Evolutionary conservation across 2,113 vertebrate genomes (phyloP).

Genomic region (Microtus oregoni): DNA sequence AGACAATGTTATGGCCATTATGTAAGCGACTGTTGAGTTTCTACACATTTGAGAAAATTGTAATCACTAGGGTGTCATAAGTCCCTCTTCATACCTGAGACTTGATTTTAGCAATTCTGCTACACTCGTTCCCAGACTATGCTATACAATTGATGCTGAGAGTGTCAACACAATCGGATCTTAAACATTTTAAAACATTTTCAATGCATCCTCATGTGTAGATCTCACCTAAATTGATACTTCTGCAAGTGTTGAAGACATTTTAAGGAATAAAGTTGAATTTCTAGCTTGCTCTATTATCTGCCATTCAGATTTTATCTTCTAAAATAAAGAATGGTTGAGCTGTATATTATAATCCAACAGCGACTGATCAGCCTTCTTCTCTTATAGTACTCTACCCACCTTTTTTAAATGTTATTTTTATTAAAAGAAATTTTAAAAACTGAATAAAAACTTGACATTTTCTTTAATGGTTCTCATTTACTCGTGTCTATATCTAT

Average conservation of each 20-base stretch:
- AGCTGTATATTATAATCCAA: slow-evolving; percentile 31
- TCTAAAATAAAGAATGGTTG: background rate
- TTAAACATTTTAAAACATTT: slow-evolving; percentile 63
- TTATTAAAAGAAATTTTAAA: slow-evolving; percentile 32
- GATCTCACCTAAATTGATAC: slow-evolving; percentile 4
- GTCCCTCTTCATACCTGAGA: slow-evolving; percentile 1
- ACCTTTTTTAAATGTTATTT: background rate
- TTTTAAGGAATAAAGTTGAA: slow-evolving; percentile 53
- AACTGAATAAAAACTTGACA: background rate
- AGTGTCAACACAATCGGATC: background rate
- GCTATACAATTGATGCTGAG: background rate
- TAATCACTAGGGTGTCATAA: slow-evolving; percentile 28
- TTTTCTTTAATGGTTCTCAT: background rate
- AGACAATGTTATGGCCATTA: background rate
- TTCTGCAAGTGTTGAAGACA: background rate
- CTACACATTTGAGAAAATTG: background rate
- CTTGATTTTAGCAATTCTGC: background rate
- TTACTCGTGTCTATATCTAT: background rate
- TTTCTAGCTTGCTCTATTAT: slow-evolving; percentile 41
- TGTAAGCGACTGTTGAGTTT: background rate
- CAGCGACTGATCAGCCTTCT: background rate
- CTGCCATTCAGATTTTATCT: background rate
- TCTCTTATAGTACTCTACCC: background rate
- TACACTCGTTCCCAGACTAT: background rate
- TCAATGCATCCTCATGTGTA: slow-evolving; percentile 19